Evolutionary conservation across 1,140 invertebrate genomes (phyloP).

Genomic region (Steinernema feltiae): DNA sequence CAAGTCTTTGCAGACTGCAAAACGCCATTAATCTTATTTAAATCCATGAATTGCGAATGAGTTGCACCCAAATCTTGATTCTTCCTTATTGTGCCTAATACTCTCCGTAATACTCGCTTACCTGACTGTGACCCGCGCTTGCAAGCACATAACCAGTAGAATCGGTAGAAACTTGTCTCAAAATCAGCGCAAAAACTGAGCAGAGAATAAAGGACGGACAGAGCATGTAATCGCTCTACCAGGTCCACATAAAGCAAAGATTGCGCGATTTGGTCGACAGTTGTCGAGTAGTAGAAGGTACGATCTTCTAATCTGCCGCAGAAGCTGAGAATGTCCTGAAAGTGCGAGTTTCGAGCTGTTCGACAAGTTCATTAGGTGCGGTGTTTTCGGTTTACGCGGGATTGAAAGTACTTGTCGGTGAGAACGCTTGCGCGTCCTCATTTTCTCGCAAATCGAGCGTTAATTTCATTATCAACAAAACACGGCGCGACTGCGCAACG

Average conservation of each 20-base stretch:
- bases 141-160: slow-evolving; percentile 3
- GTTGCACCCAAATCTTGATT: not conserved
- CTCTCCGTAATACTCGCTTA: not conserved
- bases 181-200: not conserved
- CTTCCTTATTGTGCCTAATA: no score
- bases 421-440: not conserved
- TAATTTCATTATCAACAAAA: not conserved
- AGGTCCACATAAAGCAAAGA: not conserved
- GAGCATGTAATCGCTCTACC: not conserved
- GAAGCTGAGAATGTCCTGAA: not conserved
- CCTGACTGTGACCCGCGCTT: slow-evolving; percentile 3
- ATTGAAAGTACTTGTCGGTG: no score
- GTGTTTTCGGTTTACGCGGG: not conserved
- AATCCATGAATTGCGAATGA: not conserved
- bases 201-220: not conserved
- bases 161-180: not conserved
- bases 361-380: not conserved
- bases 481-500: not conserved
- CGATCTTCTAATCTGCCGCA: not conserved
- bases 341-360: not conserved
- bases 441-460: not conserved
- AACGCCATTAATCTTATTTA: not conserved
- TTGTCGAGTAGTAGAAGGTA: not conserved
- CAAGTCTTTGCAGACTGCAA: not conserved
- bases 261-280: not conserved